These are phyloP conservation scores for Myoxocephalus aenaeus DNA, from an alignment of 2,797 vertebrate species.

Conservation along the genomic window DNA sequence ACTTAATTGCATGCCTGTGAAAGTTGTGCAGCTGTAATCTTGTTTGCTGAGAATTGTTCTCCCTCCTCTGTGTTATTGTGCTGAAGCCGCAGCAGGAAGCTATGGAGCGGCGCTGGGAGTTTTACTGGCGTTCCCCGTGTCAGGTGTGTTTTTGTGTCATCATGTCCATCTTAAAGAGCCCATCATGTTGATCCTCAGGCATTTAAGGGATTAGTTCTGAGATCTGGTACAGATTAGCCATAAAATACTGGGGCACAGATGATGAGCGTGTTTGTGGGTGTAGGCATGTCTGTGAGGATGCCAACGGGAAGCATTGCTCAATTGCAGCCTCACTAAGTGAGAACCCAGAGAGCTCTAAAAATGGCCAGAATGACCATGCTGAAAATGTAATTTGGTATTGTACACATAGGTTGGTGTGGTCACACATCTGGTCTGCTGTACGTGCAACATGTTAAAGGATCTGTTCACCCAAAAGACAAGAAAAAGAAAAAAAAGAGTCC, in stretches of 20 bases:
- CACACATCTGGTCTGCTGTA: not conserved
- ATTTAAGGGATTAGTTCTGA: constrained; percentile 58
- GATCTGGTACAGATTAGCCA: constrained; percentile 70
- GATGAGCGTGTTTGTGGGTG: constrained; percentile 48
- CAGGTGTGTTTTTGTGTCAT: constrained; percentile 72
- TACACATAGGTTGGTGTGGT: not conserved
- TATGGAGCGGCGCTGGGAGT: constrained; percentile 28
- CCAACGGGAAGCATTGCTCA: constrained; percentile 29
- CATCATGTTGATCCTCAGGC: constrained; percentile 66
- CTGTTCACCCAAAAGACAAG: not conserved
- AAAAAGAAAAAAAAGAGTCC: no score
- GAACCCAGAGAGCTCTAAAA: constrained; percentile 18
- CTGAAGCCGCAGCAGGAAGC: constrained; percentile 54
- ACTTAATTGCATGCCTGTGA: constrained; percentile 55
- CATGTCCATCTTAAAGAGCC: constrained; percentile 57
- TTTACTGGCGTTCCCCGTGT: constrained; percentile 46
- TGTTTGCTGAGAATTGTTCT: constrained; percentile 62
- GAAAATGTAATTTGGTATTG: constrained; percentile 7
- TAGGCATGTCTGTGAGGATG: constrained; percentile 36
- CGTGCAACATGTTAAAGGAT: not conserved
- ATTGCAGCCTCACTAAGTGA: constrained; percentile 14
- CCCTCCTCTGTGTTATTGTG: constrained; percentile 59
- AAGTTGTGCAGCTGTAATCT: constrained; percentile 51
- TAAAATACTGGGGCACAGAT: constrained; percentile 50
- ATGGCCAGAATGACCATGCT: not conserved